Evolutionary conservation across 2,888 invertebrate genomes (phyloP).

Genomic region (Stictocephala bisonia): DNA sequence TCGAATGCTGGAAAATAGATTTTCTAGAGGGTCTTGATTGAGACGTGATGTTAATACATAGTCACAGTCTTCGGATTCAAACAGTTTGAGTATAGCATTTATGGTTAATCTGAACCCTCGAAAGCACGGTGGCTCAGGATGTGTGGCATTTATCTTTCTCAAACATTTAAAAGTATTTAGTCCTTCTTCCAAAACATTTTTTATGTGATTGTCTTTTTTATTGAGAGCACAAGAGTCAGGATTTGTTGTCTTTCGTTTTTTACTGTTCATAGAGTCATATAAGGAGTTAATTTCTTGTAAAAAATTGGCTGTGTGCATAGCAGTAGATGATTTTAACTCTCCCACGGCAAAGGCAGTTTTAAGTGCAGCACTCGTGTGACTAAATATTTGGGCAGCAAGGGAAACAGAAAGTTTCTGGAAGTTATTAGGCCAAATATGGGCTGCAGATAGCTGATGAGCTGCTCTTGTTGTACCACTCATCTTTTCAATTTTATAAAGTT

Average conservation of each 20-base stretch:
- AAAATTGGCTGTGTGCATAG: slow-evolving; percentile 54
- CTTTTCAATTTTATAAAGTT: slow-evolving; percentile 52
- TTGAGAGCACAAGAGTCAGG: slow-evolving; percentile 47
- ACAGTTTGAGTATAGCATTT: slow-evolving; percentile 53
- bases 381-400: slow-evolving; percentile 52
- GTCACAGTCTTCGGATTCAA: slow-evolving; percentile 47
- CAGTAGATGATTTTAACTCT: slow-evolving; percentile 47
- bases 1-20: slow-evolving; percentile 54
- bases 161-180: slow-evolving; percentile 38
- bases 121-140: slow-evolving; percentile 56
- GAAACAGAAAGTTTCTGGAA: slow-evolving; percentile 48
- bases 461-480: slow-evolving; percentile 50
- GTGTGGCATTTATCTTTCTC: slow-evolving; percentile 40
- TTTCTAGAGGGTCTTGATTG: slow-evolving; percentile 57
- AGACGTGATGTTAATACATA: slow-evolving; percentile 21
- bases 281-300: slow-evolving; percentile 54
- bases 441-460: slow-evolving; percentile 39
- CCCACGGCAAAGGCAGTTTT: slow-evolving; percentile 50
- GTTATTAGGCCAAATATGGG: slow-evolving; percentile 38
- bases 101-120: slow-evolving; percentile 56
- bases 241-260: slow-evolving; percentile 47
- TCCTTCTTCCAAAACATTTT: slow-evolving; percentile 47
- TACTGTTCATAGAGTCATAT: slow-evolving; percentile 57
- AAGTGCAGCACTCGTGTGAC: slow-evolving; percentile 55
- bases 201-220: slow-evolving; percentile 5